A percentile compares a stretch with the other conserved stretches of the same genome.
phyloP scores from a whole-genome alignment of 1,140 invertebrate genomes.

The Drosophila pandora region DNA sequence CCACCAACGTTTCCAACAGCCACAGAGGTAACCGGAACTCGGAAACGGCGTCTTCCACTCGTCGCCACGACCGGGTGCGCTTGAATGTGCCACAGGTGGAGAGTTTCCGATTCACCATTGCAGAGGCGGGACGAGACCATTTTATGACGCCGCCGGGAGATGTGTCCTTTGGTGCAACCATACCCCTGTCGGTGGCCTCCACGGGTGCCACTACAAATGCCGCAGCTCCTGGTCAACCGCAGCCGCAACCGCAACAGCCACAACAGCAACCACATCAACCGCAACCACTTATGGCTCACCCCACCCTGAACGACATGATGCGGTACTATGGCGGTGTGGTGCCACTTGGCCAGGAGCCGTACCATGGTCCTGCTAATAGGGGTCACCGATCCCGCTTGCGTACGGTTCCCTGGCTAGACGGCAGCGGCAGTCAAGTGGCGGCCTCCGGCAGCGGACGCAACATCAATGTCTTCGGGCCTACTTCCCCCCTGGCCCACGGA shows the following conservation, averaged over 20 bases:
- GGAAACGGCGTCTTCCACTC: neutral
- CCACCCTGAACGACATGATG: conserved; percentile 30
- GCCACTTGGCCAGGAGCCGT: neutral
- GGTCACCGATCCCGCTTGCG: conserved; percentile 1
- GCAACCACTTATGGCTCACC: neutral
- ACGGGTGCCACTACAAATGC: neutral
- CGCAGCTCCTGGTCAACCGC: neutral
- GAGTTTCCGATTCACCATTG: neutral
- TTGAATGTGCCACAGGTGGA: neutral
- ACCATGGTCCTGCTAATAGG: neutral
- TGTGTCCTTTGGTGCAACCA: neutral
- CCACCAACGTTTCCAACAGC: neutral
- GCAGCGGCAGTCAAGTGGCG: neutral
- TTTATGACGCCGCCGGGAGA: neutral
- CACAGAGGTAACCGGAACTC: neutral
- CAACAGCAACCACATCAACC: neutral
- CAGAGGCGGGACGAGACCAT: neutral
- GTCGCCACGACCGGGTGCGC: neutral
- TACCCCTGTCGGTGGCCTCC: neutral
- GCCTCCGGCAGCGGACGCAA: neutral
- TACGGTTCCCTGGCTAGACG: conserved; percentile 11
- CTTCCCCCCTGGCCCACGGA: neutral
- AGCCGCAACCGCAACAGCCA: neutral
- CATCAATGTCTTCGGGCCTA: conserved; percentile 13
- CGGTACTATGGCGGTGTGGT: conserved; percentile 30